phyloP scores from a whole-genome alignment of 2,113 vertebrate genomes.

The Stigmatopora argus region DNA sequence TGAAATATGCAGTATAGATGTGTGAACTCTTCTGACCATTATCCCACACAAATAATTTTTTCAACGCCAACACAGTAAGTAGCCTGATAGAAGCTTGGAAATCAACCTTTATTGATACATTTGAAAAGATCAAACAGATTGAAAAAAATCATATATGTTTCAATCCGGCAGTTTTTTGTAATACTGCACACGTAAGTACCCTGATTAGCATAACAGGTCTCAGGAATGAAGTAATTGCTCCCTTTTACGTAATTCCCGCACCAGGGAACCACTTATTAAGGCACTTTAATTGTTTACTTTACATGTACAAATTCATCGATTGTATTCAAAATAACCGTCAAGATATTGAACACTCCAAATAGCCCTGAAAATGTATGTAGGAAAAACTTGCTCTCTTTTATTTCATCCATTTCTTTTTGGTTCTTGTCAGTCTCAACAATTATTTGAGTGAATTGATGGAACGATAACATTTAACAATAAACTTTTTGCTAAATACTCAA shows the following conservation, averaged over 20 bases:
- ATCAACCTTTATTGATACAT: slow-evolving; percentile 72
- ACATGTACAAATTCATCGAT: not conserved
- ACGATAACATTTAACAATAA: not conserved
- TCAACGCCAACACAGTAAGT: not conserved
- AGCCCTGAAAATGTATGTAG: not conserved
- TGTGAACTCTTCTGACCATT: too few species aligned
- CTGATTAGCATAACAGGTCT: slow-evolving; percentile 36
- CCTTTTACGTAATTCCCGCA: slow-evolving; percentile 1
- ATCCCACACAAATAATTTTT: too few species aligned
- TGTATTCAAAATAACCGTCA: not conserved
- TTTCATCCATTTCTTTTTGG: too few species aligned
- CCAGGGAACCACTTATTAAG: not conserved
- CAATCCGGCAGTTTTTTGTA: slow-evolving; percentile 39
- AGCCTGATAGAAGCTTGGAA: slow-evolving; percentile 58
- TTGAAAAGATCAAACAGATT: slow-evolving; percentile 48
- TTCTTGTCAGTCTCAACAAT: not conserved
- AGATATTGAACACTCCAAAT: not conserved
- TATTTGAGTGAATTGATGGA: not conserved
- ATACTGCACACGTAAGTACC: slow-evolving; percentile 38
- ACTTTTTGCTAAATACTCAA: slow-evolving; percentile 3
- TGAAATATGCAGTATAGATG: too few species aligned
- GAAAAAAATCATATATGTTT: slow-evolving; percentile 56
- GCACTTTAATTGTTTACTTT: not conserved
- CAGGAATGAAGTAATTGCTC: not conserved
- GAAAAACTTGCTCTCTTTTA: not conserved